Evolutionary conservation across 1,140 invertebrate genomes (phyloP).

Genomic region (Calycopis cecrops): DNA sequence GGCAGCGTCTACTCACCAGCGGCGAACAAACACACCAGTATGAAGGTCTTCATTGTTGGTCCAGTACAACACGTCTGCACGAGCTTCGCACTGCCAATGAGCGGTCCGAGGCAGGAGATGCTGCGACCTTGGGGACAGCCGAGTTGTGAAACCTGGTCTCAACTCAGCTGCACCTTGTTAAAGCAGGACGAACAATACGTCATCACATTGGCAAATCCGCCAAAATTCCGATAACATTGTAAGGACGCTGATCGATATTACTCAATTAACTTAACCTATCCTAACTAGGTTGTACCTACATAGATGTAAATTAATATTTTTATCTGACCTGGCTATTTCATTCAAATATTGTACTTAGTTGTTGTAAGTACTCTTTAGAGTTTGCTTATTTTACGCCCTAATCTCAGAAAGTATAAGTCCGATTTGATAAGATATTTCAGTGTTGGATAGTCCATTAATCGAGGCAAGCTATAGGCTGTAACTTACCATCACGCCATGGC

Average conservation of each 20-base stretch:
- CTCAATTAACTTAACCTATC: no score
- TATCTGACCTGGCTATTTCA: no score
- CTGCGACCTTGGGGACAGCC: constrained; percentile 54
- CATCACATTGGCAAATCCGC: constrained; percentile 19
- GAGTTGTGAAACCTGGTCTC: constrained; percentile 48
- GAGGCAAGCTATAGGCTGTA: no score
- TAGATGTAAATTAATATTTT: no score
- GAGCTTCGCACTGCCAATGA: constrained; percentile 43
- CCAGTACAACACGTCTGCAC: constrained; percentile 38
- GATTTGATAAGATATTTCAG: no score
- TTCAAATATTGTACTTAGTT: no score
- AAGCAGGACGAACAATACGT: constrained; percentile 34
- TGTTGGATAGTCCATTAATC: no score
- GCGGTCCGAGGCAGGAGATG: constrained; percentile 31
- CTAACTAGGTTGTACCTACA: no score
- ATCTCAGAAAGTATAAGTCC: no score
- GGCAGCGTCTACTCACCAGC: constrained; percentile 41
- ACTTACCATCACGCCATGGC: no score
- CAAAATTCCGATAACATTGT: constrained; percentile 10
- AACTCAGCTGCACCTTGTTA: constrained; percentile 47
- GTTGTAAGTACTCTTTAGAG: no score
- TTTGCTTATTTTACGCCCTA: no score
- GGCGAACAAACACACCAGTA: constrained; percentile 48
- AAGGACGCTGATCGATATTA: not conserved
- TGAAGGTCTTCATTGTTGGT: constrained; percentile 45